phyloP scores from a whole-genome alignment of 1,140 invertebrate genomes.

The Venustaconcha ellipsiformis region DNA sequence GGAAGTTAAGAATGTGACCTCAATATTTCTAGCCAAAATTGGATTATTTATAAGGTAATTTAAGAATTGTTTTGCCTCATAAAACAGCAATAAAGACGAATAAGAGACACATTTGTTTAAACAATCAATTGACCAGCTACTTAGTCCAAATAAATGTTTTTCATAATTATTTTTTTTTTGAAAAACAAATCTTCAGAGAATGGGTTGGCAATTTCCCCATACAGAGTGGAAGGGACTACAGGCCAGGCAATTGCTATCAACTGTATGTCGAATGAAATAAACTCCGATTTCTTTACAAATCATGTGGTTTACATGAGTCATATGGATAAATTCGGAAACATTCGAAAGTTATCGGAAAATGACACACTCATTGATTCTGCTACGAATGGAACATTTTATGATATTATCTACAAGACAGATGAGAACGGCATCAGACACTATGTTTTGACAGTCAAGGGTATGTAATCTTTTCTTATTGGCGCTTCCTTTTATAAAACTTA shows the following conservation, averaged over 20 bases:
- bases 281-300: not conserved
- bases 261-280: conserved; percentile 19
- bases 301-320: conserved; percentile 13
- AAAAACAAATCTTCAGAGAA: conserved; percentile 11
- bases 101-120: no score
- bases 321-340: conserved; percentile 2
- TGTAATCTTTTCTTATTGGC: no score
- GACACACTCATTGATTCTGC: conserved; percentile 2
- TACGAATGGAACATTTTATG: conserved; percentile 1
- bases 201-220: conserved; percentile 17
- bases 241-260: conserved; percentile 19
- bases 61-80: no score
- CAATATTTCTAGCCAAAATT: no score
- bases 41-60: no score
- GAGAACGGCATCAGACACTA: conserved; percentile 9
- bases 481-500: no score
- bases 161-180: no score
- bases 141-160: no score
- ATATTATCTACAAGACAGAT: conserved; percentile 1
- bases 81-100: no score
- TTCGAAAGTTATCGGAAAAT: conserved; percentile 6
- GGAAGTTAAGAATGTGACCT: no score
- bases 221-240: conserved; percentile 11
- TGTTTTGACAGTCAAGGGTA: conserved; percentile 24
- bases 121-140: no score